These are phyloP conservation scores for Centrocercus urophasianus DNA, from an alignment of 2,113 vertebrate genomes.

Conservation along the genomic window DNA sequence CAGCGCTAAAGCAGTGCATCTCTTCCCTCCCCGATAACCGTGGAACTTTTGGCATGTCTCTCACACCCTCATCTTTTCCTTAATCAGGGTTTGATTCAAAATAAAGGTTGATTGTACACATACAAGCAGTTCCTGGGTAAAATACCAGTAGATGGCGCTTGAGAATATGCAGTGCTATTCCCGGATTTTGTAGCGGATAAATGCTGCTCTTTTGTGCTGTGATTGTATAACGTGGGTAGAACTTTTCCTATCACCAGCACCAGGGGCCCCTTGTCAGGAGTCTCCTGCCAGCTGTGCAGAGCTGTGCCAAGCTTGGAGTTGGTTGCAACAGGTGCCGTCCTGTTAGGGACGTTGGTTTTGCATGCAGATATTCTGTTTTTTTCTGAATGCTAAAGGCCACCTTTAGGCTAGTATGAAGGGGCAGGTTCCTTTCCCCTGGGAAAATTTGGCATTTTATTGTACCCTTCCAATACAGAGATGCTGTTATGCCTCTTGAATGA, in stretches of 20 bases:
- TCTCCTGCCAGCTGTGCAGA: background rate
- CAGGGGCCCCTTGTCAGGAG: background rate
- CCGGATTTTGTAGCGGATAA: accelerated
- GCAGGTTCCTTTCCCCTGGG: background rate
- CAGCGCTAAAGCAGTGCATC: background rate
- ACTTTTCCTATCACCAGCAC: accelerated
- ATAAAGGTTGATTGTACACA: accelerated
- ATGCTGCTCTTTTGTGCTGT: accelerated
- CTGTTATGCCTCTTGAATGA: background rate
- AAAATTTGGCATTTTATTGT: background rate
- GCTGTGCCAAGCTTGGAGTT: too few species aligned
- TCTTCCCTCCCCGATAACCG: background rate
- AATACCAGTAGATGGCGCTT: constrained; percentile 35
- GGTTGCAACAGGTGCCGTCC: background rate
- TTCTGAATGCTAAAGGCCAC: background rate
- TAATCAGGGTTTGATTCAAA: background rate
- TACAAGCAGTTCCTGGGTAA: background rate
- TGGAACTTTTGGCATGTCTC: background rate
- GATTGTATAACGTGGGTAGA: accelerated
- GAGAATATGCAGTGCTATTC: background rate
- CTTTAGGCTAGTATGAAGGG: background rate
- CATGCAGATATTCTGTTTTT: background rate
- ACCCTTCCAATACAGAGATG: background rate
- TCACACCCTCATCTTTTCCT: background rate
- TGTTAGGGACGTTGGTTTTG: background rate